Base-by-base conservation (phyloP, 30 jellyfish, hydroid and myxozoan species). In the Nemopilema nomurai region DNA sequence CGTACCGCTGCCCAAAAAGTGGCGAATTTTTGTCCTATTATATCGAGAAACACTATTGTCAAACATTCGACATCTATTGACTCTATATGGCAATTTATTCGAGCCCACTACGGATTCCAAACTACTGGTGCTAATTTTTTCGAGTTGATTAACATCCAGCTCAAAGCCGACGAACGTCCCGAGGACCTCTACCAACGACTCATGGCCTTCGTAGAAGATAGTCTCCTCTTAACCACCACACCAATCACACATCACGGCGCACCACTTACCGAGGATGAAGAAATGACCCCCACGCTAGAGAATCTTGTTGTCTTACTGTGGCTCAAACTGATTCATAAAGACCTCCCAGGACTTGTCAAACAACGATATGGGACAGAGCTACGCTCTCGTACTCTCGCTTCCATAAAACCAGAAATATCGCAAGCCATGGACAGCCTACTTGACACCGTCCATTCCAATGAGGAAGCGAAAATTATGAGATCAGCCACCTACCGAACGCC, bases 401-500 rank as follows among this genome's bases (percentile, higher is more conserved):
- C 84, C 16, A 85, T 74, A 17, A 77, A 86, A 51, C 92, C 96
- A 4, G 92, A 77, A 57, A 78, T 86, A 28, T 86, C 96, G 23
- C 96, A 76, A 53, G 96, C 92, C 68, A 16, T 86, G 62, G 79
- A 86, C 25, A 31, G 85, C 16, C 64, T 85, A 25, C 30, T 85
- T 3, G 89, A 65, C 50, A 92, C 77, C 51, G 31, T 71, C 0
- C 78, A 68, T 6, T 29, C 91, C 22, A 31, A 0, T 68, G 91
- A 82, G 0, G 91, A 82, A 25, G 23, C 81, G 9, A 49, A 77
- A 20, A 27, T 82, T 21, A 67, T 82, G 87, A 76, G 87, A 4
- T 62, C 82, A 0, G 76, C 75, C 18, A 0, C 79, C 49, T 31
- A n/a, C n/a, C 0, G 8, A 4, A 0, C 70, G 4, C 71, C 68